Percentiles rank a stretch among this genome's conserved stretches.
Evolutionary conservation across 2,113 vertebrate species (phyloP).

Genomic region (Pomatorhinus ruficollis): DNA sequence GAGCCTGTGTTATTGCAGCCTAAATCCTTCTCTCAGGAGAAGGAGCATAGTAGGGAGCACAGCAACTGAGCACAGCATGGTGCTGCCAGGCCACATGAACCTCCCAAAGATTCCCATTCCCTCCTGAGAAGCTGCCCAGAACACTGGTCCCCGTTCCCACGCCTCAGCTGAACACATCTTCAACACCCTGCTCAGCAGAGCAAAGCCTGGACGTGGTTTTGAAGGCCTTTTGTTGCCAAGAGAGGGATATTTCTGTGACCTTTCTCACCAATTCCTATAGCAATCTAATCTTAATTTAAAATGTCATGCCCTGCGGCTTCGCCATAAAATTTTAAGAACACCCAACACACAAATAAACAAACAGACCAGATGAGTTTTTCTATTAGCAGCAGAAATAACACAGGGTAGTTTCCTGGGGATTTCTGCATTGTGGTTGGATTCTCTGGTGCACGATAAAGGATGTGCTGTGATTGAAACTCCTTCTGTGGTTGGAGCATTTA

Average conservation of each 20-base stretch:
- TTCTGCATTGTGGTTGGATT: constrained; percentile 56
- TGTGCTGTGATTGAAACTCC: constrained; percentile 15
- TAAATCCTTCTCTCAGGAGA: not conserved
- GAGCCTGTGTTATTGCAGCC: fast-evolving
- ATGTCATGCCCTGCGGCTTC: constrained; percentile 11
- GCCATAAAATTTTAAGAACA: not conserved
- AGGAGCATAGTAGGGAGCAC: fast-evolving
- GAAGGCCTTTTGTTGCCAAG: not conserved
- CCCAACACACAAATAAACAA: constrained; percentile 35
- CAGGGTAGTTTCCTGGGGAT: constrained; percentile 58
- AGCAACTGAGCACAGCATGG: fast-evolving
- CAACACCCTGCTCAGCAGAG: constrained; percentile 1
- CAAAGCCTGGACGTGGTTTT: not conserved
- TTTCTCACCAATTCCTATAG: constrained; percentile 59
- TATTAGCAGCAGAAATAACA: constrained; percentile 42
- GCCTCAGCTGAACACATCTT: not conserved
- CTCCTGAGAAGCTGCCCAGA: not conserved
- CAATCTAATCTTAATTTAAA: constrained; percentile 27
- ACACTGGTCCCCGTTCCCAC: not conserved
- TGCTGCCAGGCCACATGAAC: not conserved
- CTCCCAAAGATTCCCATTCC: not conserved
- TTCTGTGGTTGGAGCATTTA: constrained; percentile 6
- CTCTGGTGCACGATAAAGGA: constrained; percentile 42
- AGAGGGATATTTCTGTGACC: constrained; percentile 26
- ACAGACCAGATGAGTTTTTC: constrained; percentile 18